Base-by-base conservation (phyloP, 37 sponge, comb jelly and placozoan species). In the Lycopodina hypogea region DNA sequence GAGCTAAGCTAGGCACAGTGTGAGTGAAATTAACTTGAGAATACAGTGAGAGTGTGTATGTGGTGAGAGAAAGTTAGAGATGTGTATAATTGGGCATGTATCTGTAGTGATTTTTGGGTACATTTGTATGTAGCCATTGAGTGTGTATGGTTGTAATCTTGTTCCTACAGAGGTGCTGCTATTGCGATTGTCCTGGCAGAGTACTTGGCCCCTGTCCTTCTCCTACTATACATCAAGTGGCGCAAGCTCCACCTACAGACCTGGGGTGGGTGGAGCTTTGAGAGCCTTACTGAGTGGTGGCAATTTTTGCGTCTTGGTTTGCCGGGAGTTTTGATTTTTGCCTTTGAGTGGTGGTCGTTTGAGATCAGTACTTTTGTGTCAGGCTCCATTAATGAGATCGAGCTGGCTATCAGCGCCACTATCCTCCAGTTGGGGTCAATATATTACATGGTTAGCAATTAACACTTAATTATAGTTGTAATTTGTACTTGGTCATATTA, bases 251-350 rank as follows among this genome's bases (percentile, higher is more conserved):
- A 86, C 57, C 51, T 41, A 48, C 58, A 75, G 60, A 86, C 81
- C 19, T 86, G 87, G 87, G 87, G 69, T 58, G 90, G 90, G 42
- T 89, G 90, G 90, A 84, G 81, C 56, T 83, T 61, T 71, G 81
- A 89, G 67, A 73, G 85, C 42, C 71, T 89, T 65, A 61, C 38
- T 23, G 85, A 72, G 42, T 88, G 88, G 88, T 22, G 78, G 8
- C 78, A 77, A 53, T 77, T 77, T 42, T 24, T 77, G 17, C 19
- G 37, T 1, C 53, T 77, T 32, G 83, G 83, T 34, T 1, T 83
- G 0, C 69, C 79, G 19, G 86, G 86, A 14, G 41, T 71, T 1
- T 42, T 90, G 30, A 90, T 81, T 78, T 15, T 84, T 1, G 58
- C 52, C 38, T 76, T 84, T 51, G 86, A 90, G 42, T 81, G 86